Evolutionary conservation across 2,888 invertebrate genomes (phyloP).

Genomic region (Steinernema scapterisci): DNA sequence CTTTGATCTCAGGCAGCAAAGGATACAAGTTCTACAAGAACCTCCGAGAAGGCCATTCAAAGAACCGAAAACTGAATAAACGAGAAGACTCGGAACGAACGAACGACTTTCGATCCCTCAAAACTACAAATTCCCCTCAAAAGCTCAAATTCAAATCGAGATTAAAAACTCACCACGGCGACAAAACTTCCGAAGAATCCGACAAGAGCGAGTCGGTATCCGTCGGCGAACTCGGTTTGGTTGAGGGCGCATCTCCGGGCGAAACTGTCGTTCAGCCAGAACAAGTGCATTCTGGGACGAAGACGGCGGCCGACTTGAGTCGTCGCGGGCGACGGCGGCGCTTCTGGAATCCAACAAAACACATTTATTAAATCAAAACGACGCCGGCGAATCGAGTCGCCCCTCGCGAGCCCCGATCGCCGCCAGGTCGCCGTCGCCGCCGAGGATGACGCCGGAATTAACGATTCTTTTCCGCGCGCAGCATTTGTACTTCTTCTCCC

Average conservation of each 20-base stretch:
- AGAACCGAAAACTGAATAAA: no score
- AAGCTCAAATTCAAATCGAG: no score
- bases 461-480: neutral
- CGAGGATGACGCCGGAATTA: neutral
- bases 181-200: slow-evolving; percentile 47
- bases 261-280: slow-evolving; percentile 49
- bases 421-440: neutral
- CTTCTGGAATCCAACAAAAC: no score
- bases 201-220: slow-evolving; percentile 47
- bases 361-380: no score
- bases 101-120: no score
- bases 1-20: no score
- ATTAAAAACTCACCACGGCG: slow-evolving; percentile 37
- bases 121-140: no score
- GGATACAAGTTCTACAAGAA: no score
- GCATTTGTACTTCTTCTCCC: neutral
- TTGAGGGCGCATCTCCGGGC: slow-evolving; percentile 43
- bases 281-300: slow-evolving; percentile 48
- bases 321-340: no score
- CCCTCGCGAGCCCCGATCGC: neutral
- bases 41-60: no score
- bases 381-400: neutral
- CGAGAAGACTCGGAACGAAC: no score
- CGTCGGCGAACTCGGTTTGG: slow-evolving; percentile 40
- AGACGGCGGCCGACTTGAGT: no score